Percentiles rank a stretch among this genome's conserved stretches.
Evolutionary conservation across 2,113 vertebrate species (phyloP).

Genomic region (Ailurus styani): DNA sequence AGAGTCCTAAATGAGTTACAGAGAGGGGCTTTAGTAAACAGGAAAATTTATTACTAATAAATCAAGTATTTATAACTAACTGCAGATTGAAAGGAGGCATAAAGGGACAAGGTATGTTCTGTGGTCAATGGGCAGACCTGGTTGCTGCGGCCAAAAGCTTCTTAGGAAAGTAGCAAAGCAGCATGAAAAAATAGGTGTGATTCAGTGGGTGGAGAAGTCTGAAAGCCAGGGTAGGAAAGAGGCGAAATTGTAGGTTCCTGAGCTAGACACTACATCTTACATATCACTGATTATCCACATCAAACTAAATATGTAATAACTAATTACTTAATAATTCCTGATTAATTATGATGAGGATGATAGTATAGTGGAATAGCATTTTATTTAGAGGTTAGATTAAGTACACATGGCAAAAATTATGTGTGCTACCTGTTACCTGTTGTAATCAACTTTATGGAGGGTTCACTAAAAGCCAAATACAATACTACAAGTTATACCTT

Average conservation of each 20-base stretch:
- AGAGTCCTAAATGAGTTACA: background rate
- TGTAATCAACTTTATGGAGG: background rate
- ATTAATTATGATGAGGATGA: background rate
- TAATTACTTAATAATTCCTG: background rate
- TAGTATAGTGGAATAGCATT: background rate
- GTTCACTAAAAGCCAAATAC: background rate
- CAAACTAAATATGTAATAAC: background rate
- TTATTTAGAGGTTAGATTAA: background rate
- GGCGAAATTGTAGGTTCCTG: background rate
- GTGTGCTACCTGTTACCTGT: background rate
- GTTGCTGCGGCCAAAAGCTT: background rate
- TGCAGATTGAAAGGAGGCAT: background rate
- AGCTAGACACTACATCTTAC: background rate
- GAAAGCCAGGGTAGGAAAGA: background rate
- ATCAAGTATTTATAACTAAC: background rate
- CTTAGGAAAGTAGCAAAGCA: background rate
- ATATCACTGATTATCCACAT: background rate
- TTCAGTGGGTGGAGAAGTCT: background rate
- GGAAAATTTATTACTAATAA: background rate
- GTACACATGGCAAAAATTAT: background rate
- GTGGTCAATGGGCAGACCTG: background rate
- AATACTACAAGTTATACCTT: background rate
- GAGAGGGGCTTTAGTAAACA: background rate
- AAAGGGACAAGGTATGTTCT: background rate
- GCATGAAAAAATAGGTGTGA: background rate